Evolutionary conservation across 2,113 vertebrate genomes (phyloP), one percentile per base, ranked within the genome.

Genomic region (Paralichthys olivaceus): DNA sequence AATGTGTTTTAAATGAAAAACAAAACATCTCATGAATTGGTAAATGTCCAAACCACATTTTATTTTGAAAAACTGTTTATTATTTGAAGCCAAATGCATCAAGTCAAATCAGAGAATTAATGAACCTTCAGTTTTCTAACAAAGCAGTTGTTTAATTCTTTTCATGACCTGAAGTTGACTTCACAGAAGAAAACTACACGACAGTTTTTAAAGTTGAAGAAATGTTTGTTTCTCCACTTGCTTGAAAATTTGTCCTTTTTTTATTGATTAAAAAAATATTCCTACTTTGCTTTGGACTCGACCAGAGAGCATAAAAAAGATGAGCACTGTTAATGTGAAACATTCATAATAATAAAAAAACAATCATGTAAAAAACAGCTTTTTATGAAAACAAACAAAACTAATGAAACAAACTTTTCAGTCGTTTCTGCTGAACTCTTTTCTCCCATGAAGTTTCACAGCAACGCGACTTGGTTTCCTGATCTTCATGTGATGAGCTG

Each of bases 401-500:
- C 37, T 53, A 17, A 56, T 20, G 22, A 57, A 69, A 45, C 29
- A 40, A 22, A 13, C 4, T 14, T n/a, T 28, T 56, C 49, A 47
- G 49, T 28, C 49, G 15, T 7, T 9, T 32, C 4, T 34, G 32
- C 7, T 2, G 32, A 37, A 12, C 9, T 12, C 12, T 32, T 28
- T 68, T 34, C 37, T 45, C 14, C 14, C 0, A 32, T n/a, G 11
- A 22, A 0, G 11, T 19, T 17, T 60, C 43, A 55, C 2, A 17
- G 12, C 43, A 1, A 19, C 43, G 13, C n/a, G n/a, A n/a, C n/a
- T n/a, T 32, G 4, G 6, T 23, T 57, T 68, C 45, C 72, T 51
- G 54, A 7, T 66, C 66, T 81, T 92, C 86, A 91, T 80, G 86
- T 89, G 86, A 92, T 92, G 77, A 91, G 70, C 91, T 92, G 85